Evolutionary conservation across 2,797 vertebrate species (phyloP).

Genomic region (Emydoidea blandingii): DNA sequence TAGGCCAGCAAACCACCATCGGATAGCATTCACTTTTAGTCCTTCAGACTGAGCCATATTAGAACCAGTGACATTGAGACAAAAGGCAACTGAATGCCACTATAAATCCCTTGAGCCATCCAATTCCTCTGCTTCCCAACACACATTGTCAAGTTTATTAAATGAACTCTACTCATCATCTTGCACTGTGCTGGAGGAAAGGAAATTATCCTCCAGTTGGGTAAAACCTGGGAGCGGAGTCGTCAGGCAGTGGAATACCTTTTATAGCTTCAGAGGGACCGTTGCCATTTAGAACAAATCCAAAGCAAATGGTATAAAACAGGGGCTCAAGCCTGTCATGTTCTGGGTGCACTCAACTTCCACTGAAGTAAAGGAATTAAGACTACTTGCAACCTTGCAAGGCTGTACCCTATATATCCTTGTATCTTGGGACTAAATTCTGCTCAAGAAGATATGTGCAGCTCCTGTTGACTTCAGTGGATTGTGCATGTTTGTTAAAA

Average conservation of each 20-base stretch:
- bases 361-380: neutral
- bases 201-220: neutral
- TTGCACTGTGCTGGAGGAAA: neutral
- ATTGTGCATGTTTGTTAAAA: neutral
- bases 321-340: neutral
- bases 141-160: neutral
- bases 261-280: neutral
- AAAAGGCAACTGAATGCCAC: neutral
- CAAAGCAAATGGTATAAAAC: neutral
- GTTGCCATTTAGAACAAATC: neutral
- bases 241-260: neutral
- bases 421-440: neutral
- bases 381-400: neutral
- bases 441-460: neutral
- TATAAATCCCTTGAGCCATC: neutral
- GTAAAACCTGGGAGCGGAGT: neutral
- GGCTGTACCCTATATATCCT: neutral
- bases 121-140: neutral
- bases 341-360: neutral
- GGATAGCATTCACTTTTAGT: neutral
- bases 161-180: neutral
- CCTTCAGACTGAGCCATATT: neutral
- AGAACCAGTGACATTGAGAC: neutral
- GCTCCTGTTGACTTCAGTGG: neutral
- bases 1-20: neutral